These are phyloP conservation scores for Nesoenas mayeri DNA, from an alignment of 2,113 vertebrate species.

Conservation along the genomic window DNA sequence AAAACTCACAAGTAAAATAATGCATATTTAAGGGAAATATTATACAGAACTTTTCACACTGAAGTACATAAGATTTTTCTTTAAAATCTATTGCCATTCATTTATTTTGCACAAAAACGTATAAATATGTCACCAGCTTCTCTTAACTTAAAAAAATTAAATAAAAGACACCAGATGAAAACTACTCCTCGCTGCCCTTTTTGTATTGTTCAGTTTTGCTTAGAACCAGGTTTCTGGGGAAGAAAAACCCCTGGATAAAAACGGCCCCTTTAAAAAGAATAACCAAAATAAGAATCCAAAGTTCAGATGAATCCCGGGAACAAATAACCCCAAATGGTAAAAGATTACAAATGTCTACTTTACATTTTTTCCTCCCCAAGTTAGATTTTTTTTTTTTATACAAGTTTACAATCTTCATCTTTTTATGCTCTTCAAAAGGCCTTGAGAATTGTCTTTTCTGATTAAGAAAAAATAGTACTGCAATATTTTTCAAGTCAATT, in stretches of 20 bases:
- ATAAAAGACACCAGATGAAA: slow-evolving; percentile 91
- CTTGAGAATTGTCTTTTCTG: slow-evolving; percentile 87
- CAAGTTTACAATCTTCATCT: slow-evolving; percentile 86
- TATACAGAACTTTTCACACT: slow-evolving; percentile 87
- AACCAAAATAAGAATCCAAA: slow-evolving; percentile 76
- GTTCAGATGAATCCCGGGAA: slow-evolving; percentile 86
- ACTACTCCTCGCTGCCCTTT: slow-evolving; percentile 77
- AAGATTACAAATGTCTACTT: slow-evolving; percentile 93
- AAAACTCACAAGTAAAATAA: slow-evolving; percentile 92
- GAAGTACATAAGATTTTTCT: slow-evolving; percentile 86
- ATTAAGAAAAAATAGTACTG: slow-evolving; percentile 98
- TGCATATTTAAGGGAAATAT: slow-evolving; percentile 92
- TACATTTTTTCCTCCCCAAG: slow-evolving; percentile 80
- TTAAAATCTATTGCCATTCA: slow-evolving; percentile 90
- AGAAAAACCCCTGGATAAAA: slow-evolving; percentile 79
- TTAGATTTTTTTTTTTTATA: slow-evolving; percentile 80
- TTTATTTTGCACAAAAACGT: slow-evolving; percentile 90
- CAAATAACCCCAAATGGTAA: slow-evolving; percentile 83
- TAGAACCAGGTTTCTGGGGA: slow-evolving; percentile 79
- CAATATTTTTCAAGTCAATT: slow-evolving; percentile 92
- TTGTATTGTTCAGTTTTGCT: slow-evolving; percentile 70
- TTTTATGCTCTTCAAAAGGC: slow-evolving; percentile 87
- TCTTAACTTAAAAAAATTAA: slow-evolving; percentile 96
- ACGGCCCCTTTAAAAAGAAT: slow-evolving; percentile 77
- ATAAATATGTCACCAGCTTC: slow-evolving; percentile 95